Base-by-base conservation (phyloP, 2,797 vertebrate species). In the Artibeus jamaicensis region DNA sequence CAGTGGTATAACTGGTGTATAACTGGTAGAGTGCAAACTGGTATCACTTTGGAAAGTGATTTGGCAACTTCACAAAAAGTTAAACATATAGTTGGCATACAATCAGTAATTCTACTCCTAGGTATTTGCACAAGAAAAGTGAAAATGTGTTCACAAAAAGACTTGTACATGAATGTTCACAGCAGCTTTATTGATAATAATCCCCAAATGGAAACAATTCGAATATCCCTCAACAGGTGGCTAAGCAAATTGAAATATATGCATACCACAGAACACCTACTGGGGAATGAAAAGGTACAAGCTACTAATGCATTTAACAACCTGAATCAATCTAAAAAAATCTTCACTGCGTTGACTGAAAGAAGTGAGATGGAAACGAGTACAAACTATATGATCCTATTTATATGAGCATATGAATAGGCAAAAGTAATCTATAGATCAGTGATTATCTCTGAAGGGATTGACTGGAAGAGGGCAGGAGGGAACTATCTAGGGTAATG, bases 151-250 rank as follows among this genome's bases (percentile, higher is more conserved):
- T 96, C 11, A 93, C 68, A 85, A 74, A 93, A 90, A 91, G 39
- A 78, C 76, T 39, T 86, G 29, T 24, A 81, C 2, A 42, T n/a
- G n/a, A 94, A 91, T 84, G 42, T 93, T 93, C 65, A 89, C 26
- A 86, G 59, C n/a, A 83, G 53, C 26, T 94, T 96, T 96, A 94
- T 87, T 95, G 76, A 95, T 44, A 93, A 89, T 12, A 92, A 44
- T 65, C 15, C 44, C 55, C 44, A 88, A 92, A 73, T 39, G 44
- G 62, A 95, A 95, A 91, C 48, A 87, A 94, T 74, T 90, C 62
- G 88, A 68, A 92, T 83, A 67, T 37, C 73, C 71, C 92, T 74
- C 77, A 77, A 84, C 68, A 83, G 22, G 46, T 65, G 48, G 65
- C 57, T 42, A 79, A 92, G 70, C 53, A 93, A 89, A 57, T 39